Conservation (phyloP, 2,888 invertebrate genomes). For the Drosophila atroscutellata region DNA sequence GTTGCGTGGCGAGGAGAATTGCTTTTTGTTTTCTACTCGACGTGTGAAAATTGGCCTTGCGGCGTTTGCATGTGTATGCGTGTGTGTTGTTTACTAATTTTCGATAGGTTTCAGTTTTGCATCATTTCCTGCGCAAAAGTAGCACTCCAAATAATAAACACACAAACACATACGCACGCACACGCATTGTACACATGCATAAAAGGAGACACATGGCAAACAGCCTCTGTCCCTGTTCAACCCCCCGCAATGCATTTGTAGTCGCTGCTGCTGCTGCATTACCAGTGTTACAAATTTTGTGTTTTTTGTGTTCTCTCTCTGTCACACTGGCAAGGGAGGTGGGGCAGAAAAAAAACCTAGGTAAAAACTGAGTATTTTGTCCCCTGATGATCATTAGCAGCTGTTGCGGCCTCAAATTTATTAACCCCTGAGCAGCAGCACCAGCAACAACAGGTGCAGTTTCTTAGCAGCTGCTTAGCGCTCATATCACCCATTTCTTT, state of each 20-base stretch:
- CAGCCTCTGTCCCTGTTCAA: constrained; percentile 46
- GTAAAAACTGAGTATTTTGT: constrained; percentile 46
- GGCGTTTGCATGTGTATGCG: constrained; percentile 17
- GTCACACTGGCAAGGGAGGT: constrained; percentile 6
- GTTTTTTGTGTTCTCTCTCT: constrained; percentile 11
- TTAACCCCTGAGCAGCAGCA: constrained; percentile 45
- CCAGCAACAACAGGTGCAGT: constrained; percentile 66
- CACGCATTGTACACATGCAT: constrained; percentile 16
- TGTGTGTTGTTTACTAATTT: constrained; percentile 65
- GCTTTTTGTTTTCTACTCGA: constrained; percentile 63
- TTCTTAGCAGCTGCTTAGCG: constrained; percentile 33
- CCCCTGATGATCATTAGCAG: constrained; percentile 46
- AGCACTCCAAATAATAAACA: constrained; percentile 46
- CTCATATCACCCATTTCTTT: constrained; percentile 13
- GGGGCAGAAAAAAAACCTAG: constrained; percentile 13
- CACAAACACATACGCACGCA: constrained; percentile 21
- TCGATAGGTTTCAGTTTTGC: constrained; percentile 71
- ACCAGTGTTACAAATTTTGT: constrained; percentile 34
- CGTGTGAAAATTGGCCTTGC: constrained; percentile 72
- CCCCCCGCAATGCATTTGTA: constrained; percentile 69
- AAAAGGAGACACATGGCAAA: constrained; percentile 54
- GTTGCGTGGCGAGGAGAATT: constrained; percentile 61
- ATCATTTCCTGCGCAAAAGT: constrained; percentile 70
- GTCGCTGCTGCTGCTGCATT: constrained; percentile 4
- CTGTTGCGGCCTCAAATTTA: constrained; percentile 50